phyloP scores from a whole-genome alignment of 1,140 invertebrate species.

The Drosophila orosa region DNA sequence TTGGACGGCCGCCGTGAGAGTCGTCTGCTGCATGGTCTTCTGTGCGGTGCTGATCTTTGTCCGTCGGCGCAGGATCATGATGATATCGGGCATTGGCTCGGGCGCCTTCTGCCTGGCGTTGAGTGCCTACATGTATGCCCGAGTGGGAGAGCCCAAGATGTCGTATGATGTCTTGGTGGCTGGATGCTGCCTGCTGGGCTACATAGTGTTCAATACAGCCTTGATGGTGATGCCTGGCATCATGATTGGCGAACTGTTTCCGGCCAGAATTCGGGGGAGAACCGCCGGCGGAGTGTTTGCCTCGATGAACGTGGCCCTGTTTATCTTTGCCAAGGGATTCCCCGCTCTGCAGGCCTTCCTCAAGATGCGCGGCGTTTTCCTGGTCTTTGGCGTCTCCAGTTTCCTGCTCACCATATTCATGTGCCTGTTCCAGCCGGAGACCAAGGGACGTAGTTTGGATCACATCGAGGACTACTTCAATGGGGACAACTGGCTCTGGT shows the following conservation, averaged over 20 bases:
- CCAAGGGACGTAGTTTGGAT: conserved; percentile 90
- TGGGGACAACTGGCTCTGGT: conserved; percentile 87
- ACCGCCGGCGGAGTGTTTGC: conserved; percentile 89
- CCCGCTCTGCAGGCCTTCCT: conserved; percentile 86
- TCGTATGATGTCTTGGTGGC: conserved; percentile 85
- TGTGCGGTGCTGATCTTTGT: conserved; percentile 87
- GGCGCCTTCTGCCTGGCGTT: conserved; percentile 86
- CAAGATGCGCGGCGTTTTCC: conserved; percentile 87
- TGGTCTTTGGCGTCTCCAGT: conserved; percentile 89
- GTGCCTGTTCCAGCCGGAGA: conserved; percentile 91
- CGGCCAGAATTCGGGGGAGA: conserved; percentile 87
- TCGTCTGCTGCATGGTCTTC: conserved; percentile 87
- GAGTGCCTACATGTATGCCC: conserved; percentile 85
- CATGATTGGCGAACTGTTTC: conserved; percentile 89
- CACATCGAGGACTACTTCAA: conserved; percentile 93
- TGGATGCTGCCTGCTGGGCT: conserved; percentile 86
- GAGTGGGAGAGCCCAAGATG: conserved; percentile 74
- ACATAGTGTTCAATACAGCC: conserved; percentile 90
- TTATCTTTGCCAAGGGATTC: conserved; percentile 90
- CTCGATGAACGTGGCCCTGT: conserved; percentile 88
- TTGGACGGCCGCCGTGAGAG: conserved; percentile 87
- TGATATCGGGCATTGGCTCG: conserved; percentile 88
- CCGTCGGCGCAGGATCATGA: conserved; percentile 87
- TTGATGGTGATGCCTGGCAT: conserved; percentile 89
- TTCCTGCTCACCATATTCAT: conserved; percentile 88